Conservation (phyloP, 1,140 invertebrate species). For the Tetramorium simillimum region DNA sequence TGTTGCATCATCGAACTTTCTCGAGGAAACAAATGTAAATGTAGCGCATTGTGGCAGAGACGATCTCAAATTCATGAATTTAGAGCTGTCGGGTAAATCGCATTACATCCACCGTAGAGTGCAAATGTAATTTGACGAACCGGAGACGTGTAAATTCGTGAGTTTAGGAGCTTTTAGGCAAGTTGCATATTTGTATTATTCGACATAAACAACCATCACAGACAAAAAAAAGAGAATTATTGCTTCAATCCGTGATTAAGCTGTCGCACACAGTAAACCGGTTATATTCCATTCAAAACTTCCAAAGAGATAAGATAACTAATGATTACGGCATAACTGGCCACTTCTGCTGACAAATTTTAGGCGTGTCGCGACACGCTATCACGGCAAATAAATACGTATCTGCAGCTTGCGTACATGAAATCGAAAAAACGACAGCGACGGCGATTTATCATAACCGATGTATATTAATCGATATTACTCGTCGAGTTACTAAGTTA, state of each 20-base stretch:
- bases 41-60: neutral
- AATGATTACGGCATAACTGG: neutral
- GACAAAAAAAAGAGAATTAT: neutral
- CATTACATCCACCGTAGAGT: neutral
- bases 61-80: conserved; percentile 21
- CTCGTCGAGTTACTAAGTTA: conserved; percentile 80
- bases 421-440: neutral
- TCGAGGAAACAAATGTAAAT: neutral
- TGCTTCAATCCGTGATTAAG: conserved; percentile 16
- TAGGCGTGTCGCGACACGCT: neutral
- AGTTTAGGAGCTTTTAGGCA: conserved; percentile 7
- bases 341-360: neutral
- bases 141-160: neutral
- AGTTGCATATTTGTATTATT: conserved; percentile 40
- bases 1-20: conserved; percentile 21
- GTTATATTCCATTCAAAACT: conserved; percentile 13
- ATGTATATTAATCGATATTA: conserved; percentile 29
- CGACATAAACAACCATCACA: neutral
- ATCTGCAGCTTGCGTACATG: neutral
- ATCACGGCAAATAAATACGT: neutral
- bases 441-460: neutral
- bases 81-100: neutral
- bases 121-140: neutral
- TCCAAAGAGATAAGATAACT: conserved; percentile 13
- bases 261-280: conserved; percentile 5